A percentile compares a stretch with the other conserved stretches of the same genome.
phyloP scores from a whole-genome alignment of 2,113 vertebrate species.

The Corapipo altera region DNA sequence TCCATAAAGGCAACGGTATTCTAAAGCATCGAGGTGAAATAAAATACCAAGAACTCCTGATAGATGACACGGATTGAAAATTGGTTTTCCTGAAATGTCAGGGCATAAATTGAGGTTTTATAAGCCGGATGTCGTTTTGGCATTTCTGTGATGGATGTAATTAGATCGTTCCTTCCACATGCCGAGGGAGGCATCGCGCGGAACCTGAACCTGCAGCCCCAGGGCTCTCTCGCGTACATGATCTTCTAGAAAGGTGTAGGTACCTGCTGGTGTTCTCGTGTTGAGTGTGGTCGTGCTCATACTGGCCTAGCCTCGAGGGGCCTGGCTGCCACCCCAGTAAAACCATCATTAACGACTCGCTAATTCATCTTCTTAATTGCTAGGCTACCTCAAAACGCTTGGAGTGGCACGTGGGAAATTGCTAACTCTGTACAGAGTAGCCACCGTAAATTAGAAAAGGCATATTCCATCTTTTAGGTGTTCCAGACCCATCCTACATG shows the following conservation, averaged over 20 bases:
- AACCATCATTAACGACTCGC: not conserved
- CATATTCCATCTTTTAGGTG: rapidly evolving
- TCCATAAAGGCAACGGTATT: not conserved
- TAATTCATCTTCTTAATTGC: not conserved
- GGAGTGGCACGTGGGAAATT: not conserved
- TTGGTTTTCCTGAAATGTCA: conserved; percentile 8
- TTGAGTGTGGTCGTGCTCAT: not conserved
- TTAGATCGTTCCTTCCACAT: not conserved
- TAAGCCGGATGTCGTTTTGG: not conserved
- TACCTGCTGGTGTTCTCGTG: not conserved
- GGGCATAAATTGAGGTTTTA: conserved; percentile 1
- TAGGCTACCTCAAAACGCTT: not conserved
- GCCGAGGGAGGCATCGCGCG: not conserved
- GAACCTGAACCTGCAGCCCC: not conserved
- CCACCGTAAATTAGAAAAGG: not conserved
- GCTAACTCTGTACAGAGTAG: not conserved
- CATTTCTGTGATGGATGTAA: not conserved
- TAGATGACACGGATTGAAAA: not conserved
- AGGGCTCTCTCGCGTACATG: not conserved
- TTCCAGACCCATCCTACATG: not conserved
- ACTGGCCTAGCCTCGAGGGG: not conserved
- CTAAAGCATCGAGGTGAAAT: not conserved
- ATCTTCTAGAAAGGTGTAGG: not conserved
- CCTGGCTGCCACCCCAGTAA: not conserved
- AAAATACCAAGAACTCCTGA: not conserved